Evolutionary conservation across 2,888 invertebrate genomes (phyloP).

Genomic region (Luperina testacea): DNA sequence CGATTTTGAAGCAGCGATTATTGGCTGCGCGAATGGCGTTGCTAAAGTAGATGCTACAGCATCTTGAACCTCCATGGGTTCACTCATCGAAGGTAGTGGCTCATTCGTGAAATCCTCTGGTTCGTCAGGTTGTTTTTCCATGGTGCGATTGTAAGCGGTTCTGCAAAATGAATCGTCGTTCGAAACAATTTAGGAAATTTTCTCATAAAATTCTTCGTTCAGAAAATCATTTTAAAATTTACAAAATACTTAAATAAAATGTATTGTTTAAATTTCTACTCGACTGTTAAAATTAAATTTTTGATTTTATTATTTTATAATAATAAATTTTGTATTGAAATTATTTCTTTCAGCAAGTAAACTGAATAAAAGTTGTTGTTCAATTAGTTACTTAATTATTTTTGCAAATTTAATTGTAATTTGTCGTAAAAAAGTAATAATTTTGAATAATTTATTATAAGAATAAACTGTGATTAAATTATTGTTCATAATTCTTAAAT

Average conservation of each 20-base stretch:
- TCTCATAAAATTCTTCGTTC: slow-evolving; percentile 55
- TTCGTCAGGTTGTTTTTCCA: slow-evolving; percentile 56
- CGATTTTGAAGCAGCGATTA: slow-evolving; percentile 56
- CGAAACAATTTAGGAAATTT: slow-evolving; percentile 47
- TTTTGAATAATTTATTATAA: slow-evolving; percentile 22
- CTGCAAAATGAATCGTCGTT: slow-evolving; percentile 60
- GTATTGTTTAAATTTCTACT: slow-evolving; percentile 54
- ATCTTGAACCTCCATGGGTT: slow-evolving; percentile 60
- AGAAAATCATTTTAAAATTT: slow-evolving; percentile 60
- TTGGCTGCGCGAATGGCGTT: slow-evolving; percentile 62
- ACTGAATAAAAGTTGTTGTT: background rate
- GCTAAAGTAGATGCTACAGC: slow-evolving; percentile 61
- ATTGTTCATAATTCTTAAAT: slow-evolving; percentile 38
- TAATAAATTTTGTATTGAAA: background rate
- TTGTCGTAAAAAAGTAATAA: slow-evolving; percentile 52
- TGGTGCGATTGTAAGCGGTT: slow-evolving; percentile 64
- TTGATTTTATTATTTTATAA: background rate
- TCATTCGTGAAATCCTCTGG: slow-evolving; percentile 61
- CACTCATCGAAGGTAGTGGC: slow-evolving; percentile 61
- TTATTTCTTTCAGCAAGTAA: background rate
- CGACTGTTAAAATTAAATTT: slow-evolving; percentile 22
- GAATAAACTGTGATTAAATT: slow-evolving; percentile 36
- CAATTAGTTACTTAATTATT: slow-evolving; percentile 6
- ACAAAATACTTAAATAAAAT: slow-evolving; percentile 58
- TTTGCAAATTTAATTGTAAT: slow-evolving; percentile 48